phyloP scores from a whole-genome alignment of 2,113 vertebrate genomes.

The Chionis minor region DNA sequence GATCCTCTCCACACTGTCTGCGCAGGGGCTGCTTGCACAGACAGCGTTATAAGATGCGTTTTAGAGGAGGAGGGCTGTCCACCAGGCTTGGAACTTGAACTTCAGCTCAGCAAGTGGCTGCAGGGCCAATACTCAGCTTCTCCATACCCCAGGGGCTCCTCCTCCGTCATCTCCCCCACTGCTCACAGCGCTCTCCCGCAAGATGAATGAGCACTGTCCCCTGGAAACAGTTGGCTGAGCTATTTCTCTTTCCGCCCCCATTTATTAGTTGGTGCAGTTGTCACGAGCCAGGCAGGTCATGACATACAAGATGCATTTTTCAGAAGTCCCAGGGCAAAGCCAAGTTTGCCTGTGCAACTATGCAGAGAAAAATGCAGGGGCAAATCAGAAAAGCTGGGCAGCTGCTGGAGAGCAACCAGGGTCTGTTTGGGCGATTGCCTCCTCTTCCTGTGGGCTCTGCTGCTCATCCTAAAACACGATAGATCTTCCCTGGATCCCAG shows the following conservation, averaged over 20 bases:
- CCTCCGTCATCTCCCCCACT: rapidly evolving
- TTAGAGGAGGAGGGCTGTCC: background rate
- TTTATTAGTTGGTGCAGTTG: slow-evolving; percentile 61
- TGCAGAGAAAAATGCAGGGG: slow-evolving; percentile 31
- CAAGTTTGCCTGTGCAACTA: slow-evolving; percentile 35
- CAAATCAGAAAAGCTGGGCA: slow-evolving; percentile 13
- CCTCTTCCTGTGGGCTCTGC: background rate
- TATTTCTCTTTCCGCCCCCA: slow-evolving; percentile 53
- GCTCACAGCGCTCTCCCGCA: background rate
- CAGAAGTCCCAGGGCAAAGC: slow-evolving; percentile 34
- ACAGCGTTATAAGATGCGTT: background rate
- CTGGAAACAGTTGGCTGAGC: slow-evolving; percentile 59
- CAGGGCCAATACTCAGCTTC: background rate
- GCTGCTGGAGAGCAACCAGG: background rate
- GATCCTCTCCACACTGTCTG: background rate
- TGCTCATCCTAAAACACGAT: background rate
- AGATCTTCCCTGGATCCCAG: background rate
- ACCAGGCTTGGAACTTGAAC: background rate
- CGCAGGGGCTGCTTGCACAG: rapidly evolving
- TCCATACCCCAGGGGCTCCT: background rate
- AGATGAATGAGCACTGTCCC: slow-evolving; percentile 45
- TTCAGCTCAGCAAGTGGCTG: background rate
- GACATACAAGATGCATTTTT: slow-evolving; percentile 58
- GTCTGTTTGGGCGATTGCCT: background rate
- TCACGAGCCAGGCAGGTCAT: slow-evolving; percentile 50